Evolutionary conservation across 2,797 vertebrate species (phyloP), one percentile per base, ranked within the genome.

Genomic region (Rhincodon typus): DNA sequence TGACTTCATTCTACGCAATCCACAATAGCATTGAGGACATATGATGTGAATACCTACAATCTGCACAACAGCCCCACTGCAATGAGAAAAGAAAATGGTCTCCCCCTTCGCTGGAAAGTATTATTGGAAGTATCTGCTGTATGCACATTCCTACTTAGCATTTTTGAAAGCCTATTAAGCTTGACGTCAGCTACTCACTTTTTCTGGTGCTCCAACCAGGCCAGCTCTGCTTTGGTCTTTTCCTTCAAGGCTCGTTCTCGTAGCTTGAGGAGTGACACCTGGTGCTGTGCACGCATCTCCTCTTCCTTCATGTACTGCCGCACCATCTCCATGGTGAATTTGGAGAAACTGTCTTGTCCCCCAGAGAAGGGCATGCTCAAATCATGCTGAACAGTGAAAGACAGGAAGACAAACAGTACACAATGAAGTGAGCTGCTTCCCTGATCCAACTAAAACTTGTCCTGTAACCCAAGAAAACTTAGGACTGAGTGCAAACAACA

Each of bases 281-380:
- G 99, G 96, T 99, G 99, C 96, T 99, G 98, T 27, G 99, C 98
- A 53, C 99, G 97, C 96, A 99, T 98, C 96, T 99, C 99, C 96
- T 99, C 99, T 88, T 99, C 99, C 96, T 98, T 99, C 99, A 99
- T 99, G 96, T 99, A 99, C 96, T 99, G 99, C 7, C 98, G 98
- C 53, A 99, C 99, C 99, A 99, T 99, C 96, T 99, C 98, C 99
- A 99, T 99, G 3, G 99, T 99, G 97, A 99, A 99, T 96, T 98
- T 98, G 50, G 98, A 99, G 97, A 99, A 99, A 97, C 98, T 99
- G 90, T 99, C 98, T 96, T 99, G 98, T 1, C 98, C 99, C 53
- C 98, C 97, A 62, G 98, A 99, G 97, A 99, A 99, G 0, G 98
- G 98, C 96, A 98, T 98, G 96, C 97, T 98, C 93, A 97, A 96